phyloP scores from a whole-genome alignment of 2,113 vertebrate species.

The Lepus timidus region DNA sequence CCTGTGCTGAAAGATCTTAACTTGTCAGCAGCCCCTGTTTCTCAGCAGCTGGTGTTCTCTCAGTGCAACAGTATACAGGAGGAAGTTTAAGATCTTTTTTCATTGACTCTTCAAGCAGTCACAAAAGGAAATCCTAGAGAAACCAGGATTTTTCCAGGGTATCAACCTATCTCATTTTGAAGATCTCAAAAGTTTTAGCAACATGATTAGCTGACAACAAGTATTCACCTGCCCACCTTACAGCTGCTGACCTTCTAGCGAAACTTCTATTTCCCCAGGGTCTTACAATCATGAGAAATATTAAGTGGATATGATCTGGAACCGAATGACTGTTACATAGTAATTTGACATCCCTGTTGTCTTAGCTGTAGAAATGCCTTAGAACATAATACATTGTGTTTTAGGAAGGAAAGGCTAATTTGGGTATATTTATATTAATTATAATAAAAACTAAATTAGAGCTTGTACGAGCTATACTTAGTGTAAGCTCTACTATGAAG shows the following conservation, averaged over 20 bases:
- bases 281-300: not conserved
- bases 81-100: conserved; percentile 76
- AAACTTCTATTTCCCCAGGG: conserved; percentile 2
- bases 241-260: conserved; percentile 58
- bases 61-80: not conserved
- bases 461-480: conserved; percentile 7
- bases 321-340: not conserved
- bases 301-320: not conserved
- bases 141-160: conserved; percentile 72
- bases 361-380: conserved; percentile 21
- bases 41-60: conserved; percentile 70
- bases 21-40: not conserved
- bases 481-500: conserved; percentile 45
- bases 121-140: conserved; percentile 79
- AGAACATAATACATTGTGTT: conserved; percentile 3
- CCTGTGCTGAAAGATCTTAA: not conserved
- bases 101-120: conserved; percentile 69
- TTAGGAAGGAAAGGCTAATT: conserved; percentile 14
- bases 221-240: conserved; percentile 44
- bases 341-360: conserved; percentile 56
- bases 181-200: conserved; percentile 70
- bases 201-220: conserved; percentile 67
- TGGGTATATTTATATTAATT: conserved; percentile 52
- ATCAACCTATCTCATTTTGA: conserved; percentile 69
- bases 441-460: conserved; percentile 44